Evolutionary conservation across 2,113 vertebrate genomes (phyloP).

Genomic region (Spermophilus dauricus): DNA sequence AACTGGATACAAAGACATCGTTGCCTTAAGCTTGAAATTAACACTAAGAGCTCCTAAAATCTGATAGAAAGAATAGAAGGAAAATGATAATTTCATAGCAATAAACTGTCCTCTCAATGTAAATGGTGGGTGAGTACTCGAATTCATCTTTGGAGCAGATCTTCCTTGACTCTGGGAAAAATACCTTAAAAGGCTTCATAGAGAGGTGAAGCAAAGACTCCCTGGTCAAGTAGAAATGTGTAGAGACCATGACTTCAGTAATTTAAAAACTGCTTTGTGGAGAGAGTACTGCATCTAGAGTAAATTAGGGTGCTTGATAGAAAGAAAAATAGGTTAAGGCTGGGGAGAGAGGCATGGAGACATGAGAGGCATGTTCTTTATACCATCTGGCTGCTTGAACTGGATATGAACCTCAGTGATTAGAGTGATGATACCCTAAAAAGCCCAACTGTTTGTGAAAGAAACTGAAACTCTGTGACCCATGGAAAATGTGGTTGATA

Average conservation of each 20-base stretch:
- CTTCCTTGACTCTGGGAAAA: not conserved
- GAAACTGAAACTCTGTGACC: not conserved
- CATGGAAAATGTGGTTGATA: not conserved
- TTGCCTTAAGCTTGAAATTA: conserved; percentile 13
- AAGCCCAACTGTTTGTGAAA: not conserved
- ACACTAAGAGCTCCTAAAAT: not conserved
- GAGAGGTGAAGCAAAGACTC: not conserved
- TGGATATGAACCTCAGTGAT: not conserved
- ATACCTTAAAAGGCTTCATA: not conserved
- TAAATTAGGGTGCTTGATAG: not conserved
- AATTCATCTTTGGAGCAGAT: not conserved
- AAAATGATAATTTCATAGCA: conserved; percentile 17
- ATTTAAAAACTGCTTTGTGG: not conserved
- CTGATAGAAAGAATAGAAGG: not conserved
- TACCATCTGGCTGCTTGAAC: not conserved
- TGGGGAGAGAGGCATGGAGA: not conserved
- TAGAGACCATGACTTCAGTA: not conserved
- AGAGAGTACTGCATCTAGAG: not conserved
- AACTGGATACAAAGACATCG: not conserved
- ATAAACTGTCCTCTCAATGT: not conserved
- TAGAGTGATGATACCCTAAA: not conserved
- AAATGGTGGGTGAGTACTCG: not conserved
- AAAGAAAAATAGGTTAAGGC: not conserved
- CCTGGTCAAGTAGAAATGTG: not conserved
- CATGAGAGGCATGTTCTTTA: not conserved